These are phyloP conservation scores for Semibalanus balanoides DNA, from an alignment of 1,140 invertebrate genomes.

Conservation along the genomic window DNA sequence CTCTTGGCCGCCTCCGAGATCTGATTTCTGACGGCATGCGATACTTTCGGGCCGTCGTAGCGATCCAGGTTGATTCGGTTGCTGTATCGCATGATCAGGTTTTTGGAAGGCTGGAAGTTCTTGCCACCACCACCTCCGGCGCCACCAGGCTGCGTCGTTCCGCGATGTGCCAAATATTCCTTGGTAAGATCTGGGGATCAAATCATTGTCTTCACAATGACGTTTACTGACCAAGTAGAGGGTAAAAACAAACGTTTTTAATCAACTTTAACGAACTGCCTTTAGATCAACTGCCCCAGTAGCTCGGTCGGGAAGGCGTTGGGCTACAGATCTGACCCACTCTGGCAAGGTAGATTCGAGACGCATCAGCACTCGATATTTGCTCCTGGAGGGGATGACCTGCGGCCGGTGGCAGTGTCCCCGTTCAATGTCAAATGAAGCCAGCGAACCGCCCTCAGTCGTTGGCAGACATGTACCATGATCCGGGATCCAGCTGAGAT, in stretches of 20 bases:
- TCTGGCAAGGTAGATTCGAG: too few relatives aligned
- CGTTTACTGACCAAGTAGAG: not conserved
- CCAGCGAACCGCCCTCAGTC: too few relatives aligned
- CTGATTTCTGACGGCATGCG: slow-evolving; percentile 15
- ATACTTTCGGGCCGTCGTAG: slow-evolving; percentile 10
- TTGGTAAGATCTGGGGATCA: not conserved
- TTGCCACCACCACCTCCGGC: not conserved
- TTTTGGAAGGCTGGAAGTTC: not conserved
- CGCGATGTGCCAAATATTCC: not conserved
- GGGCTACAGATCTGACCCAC: too few relatives aligned
- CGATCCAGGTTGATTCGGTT: not conserved
- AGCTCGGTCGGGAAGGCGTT: too few relatives aligned
- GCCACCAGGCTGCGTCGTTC: not conserved
- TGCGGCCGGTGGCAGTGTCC: too few relatives aligned
- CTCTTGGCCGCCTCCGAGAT: slow-evolving; percentile 13
- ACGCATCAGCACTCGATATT: too few relatives aligned
- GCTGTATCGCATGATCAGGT: not conserved
- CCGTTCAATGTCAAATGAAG: too few relatives aligned
- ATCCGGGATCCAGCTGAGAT: too few relatives aligned
- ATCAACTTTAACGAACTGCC: not conserved
- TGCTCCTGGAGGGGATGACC: too few relatives aligned
- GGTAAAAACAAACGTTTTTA: not conserved
- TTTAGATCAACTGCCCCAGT: not conserved
- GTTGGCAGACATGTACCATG: too few relatives aligned
- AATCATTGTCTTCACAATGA: not conserved